Percentiles rank a stretch among this genome's conserved stretches.
These are phyloP conservation scores for Anagyrus pseudococci DNA, from an alignment of 2,888 invertebrate genomes.

Conservation along the genomic window DNA sequence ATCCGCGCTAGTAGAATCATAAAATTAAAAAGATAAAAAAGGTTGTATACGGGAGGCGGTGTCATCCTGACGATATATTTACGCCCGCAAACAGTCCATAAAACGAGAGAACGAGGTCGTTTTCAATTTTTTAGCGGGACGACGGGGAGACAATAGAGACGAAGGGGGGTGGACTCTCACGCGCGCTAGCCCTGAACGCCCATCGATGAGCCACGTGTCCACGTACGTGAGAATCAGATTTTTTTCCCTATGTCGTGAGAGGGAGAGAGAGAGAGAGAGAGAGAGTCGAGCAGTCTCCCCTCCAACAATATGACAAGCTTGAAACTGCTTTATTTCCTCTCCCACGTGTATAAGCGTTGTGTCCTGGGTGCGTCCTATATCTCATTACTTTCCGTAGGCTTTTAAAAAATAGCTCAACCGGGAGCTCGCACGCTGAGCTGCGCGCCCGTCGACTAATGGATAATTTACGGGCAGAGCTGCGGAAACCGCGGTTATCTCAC, in stretches of 20 bases:
- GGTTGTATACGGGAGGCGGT: too few species aligned
- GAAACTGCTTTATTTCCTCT: not conserved
- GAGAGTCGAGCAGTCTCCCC: not conserved
- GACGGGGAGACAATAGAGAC: slow-evolving; percentile 24
- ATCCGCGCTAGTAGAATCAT: too few species aligned
- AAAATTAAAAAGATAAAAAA: too few species aligned
- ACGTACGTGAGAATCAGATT: slow-evolving; percentile 39
- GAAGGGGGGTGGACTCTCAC: too few species aligned
- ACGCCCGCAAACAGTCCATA: slow-evolving; percentile 20
- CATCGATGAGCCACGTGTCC: slow-evolving; percentile 34
- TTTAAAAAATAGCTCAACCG: not conserved
- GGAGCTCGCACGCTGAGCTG: slow-evolving; percentile 21
- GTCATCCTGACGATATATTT: slow-evolving; percentile 22
- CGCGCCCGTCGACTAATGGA: slow-evolving; percentile 33
- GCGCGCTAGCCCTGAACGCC: slow-evolving; percentile 15
- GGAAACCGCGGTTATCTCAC: slow-evolving; percentile 3
- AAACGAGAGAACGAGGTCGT: slow-evolving; percentile 9
- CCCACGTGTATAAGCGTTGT: not conserved
- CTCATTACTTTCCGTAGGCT: not conserved
- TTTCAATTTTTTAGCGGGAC: slow-evolving; percentile 34
- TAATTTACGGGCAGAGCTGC: slow-evolving; percentile 26
- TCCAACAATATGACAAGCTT: not conserved
- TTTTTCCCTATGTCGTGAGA: slow-evolving; percentile 36
- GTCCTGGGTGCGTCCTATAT: not conserved
- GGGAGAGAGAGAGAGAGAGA: too few species aligned